phyloP scores from a whole-genome alignment of 2,797 vertebrate species.

The Oceanodroma leucorhoa region DNA sequence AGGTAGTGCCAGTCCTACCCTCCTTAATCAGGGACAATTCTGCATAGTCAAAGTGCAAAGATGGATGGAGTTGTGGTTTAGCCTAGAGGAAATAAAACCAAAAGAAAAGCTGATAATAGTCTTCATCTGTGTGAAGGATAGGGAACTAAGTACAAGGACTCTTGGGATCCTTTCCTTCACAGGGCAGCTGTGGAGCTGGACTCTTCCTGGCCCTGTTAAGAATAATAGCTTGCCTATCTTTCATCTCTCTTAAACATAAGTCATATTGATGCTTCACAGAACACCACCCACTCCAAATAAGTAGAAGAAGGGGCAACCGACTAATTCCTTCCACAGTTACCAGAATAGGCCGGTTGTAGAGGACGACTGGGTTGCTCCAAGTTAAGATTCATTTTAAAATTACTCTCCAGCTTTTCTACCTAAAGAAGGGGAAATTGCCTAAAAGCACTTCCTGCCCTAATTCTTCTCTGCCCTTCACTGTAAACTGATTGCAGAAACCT shows the following conservation, averaged over 20 bases:
- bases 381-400: background rate
- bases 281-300: background rate
- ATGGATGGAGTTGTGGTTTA: background rate
- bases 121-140: background rate
- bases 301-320: background rate
- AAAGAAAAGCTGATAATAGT: background rate
- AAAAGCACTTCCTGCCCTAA: background rate
- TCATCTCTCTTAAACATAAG: background rate
- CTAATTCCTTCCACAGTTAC: background rate
- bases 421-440: background rate
- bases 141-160: background rate
- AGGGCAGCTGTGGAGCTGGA: fast-evolving
- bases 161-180: background rate
- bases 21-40: background rate
- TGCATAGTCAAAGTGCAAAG: background rate
- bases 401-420: background rate
- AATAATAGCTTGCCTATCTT: background rate
- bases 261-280: background rate
- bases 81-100: background rate
- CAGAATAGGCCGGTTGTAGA: fast-evolving
- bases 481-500: background rate
- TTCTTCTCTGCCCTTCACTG: background rate
- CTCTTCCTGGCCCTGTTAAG: background rate
- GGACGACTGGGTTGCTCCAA: background rate
- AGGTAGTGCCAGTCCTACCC: background rate